Conservation (phyloP, 2,888 invertebrate genomes). For the Thereva unica region DNA sequence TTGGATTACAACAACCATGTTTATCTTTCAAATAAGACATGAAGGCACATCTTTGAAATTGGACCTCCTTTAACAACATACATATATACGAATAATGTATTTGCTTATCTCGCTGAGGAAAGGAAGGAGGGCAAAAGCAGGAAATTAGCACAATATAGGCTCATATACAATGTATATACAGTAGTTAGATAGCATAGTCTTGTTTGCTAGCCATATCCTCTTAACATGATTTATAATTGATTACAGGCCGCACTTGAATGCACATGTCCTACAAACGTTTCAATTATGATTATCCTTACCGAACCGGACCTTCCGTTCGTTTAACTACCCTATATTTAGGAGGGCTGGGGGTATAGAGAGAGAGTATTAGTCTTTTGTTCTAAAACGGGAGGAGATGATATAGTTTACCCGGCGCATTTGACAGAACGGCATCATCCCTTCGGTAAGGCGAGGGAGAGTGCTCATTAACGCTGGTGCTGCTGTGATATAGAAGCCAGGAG, state of each 20-base stretch:
- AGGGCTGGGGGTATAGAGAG: background rate
- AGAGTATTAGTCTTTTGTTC: too few relatives aligned
- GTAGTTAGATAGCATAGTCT: background rate
- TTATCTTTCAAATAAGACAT: constrained; percentile 33
- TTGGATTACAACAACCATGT: constrained; percentile 23
- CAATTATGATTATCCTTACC: constrained; percentile 35
- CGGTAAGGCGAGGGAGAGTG: too few relatives aligned
- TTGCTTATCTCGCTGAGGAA: constrained; percentile 28
- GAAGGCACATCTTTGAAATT: constrained; percentile 35
- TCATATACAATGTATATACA: background rate
- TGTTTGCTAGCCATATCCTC: constrained; percentile 24
- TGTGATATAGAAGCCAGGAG: too few relatives aligned
- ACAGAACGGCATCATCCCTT: too few relatives aligned
- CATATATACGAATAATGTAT: constrained; percentile 35
- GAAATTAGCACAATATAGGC: constrained; percentile 25
- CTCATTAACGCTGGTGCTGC: too few relatives aligned
- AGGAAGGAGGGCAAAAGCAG: constrained; percentile 14
- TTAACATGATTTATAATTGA: constrained; percentile 38
- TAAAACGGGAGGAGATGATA: too few relatives aligned
- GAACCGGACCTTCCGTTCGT: constrained; percentile 18
- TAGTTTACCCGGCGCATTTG: too few relatives aligned
- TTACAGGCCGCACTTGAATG: constrained; percentile 32
- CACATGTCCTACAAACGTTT: constrained; percentile 35
- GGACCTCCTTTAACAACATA: constrained; percentile 26
- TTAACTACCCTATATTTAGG: constrained; percentile 2